These are phyloP conservation scores for Magallana ariakensis DNA, from an alignment of 1,140 invertebrate species.

Conservation along the genomic window DNA sequence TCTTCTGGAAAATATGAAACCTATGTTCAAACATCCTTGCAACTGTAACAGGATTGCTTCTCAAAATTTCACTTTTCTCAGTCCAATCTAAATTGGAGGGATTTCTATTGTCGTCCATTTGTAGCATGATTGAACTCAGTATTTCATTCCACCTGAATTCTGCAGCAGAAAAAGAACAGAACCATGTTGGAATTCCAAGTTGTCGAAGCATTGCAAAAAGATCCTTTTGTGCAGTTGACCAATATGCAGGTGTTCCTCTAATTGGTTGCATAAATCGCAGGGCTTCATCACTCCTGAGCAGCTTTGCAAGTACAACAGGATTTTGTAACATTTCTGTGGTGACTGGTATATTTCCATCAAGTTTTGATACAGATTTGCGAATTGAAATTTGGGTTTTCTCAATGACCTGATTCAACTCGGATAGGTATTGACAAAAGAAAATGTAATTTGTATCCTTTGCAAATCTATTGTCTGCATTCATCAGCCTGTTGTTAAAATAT, in stretches of 20 bases:
- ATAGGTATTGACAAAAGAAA: constrained; percentile 46
- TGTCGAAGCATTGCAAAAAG: too few species aligned
- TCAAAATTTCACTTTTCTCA: not conserved
- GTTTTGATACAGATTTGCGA: not conserved
- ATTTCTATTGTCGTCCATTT: not conserved
- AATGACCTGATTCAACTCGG: constrained; percentile 42
- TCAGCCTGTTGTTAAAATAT: not conserved
- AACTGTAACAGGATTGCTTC: constrained; percentile 38
- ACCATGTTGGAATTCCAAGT: too few species aligned
- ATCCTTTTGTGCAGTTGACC: too few species aligned
- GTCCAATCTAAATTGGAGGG: too few species aligned
- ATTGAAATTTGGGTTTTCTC: constrained; percentile 33
- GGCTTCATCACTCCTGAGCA: constrained; percentile 55
- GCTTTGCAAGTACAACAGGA: constrained; percentile 2
- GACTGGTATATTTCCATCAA: not conserved
- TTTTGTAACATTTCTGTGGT: constrained; percentile 41
- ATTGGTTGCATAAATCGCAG: constrained; percentile 53
- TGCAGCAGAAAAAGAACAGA: not conserved
- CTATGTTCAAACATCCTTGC: constrained; percentile 45
- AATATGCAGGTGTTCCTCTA: constrained; percentile 52
- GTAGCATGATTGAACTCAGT: constrained; percentile 39
- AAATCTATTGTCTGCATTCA: constrained; percentile 49
- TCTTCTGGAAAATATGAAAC: constrained; percentile 12
- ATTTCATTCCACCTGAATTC: constrained; percentile 54
- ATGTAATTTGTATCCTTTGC: constrained; percentile 28